phyloP scores from a whole-genome alignment of 2,797 vertebrate genomes.

The Coregonus ussuriensis region DNA sequence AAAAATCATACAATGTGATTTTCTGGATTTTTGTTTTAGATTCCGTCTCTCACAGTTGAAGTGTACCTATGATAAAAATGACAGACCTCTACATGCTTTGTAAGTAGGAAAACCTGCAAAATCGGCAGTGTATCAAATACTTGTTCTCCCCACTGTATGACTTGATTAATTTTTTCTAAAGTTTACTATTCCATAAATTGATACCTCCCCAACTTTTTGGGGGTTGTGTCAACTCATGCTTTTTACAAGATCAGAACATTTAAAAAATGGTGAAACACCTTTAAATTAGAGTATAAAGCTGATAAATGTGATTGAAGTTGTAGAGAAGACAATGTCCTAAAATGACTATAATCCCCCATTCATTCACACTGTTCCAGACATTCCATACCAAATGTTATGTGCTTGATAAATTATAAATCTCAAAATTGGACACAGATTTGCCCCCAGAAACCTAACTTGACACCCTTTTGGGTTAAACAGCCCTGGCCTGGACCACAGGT shows the following conservation, averaged over 20 bases:
- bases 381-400: constrained; percentile 25
- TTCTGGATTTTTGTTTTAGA: too few species aligned
- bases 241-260: constrained; percentile 15
- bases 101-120: too few species aligned
- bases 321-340: background rate
- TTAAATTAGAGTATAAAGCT: background rate
- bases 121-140: too few species aligned
- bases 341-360: background rate
- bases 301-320: background rate
- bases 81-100: too few species aligned
- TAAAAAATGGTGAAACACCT: constrained; percentile 12
- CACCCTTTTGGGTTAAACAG: constrained; percentile 43
- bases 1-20: too few species aligned
- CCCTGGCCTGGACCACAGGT: constrained; percentile 11
- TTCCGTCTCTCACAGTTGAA: too few species aligned
- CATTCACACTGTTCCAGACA: background rate
- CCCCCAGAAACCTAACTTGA: constrained; percentile 33
- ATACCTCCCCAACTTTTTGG: background rate
- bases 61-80: too few species aligned
- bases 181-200: too few species aligned
- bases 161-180: too few species aligned
- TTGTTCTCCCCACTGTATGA: too few species aligned
- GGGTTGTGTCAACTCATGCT: background rate
- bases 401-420: constrained; percentile 27
- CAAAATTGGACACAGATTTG: constrained; percentile 25